Evolutionary conservation across 2,113 vertebrate genomes (phyloP).

Genomic region (Bungarus multicinctus): DNA sequence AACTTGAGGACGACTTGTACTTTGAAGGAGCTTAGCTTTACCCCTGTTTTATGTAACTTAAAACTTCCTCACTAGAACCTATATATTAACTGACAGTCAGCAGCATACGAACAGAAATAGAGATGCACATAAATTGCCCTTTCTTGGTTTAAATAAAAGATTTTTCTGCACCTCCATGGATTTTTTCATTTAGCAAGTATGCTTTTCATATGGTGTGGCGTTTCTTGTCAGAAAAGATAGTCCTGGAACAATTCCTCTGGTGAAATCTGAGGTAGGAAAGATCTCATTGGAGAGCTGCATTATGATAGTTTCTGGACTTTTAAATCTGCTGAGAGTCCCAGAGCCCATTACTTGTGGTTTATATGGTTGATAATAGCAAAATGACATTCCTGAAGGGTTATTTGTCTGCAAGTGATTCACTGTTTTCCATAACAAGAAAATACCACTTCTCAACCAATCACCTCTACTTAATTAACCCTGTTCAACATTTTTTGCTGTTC

Average conservation of each 20-base stretch:
- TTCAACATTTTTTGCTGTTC: not conserved
- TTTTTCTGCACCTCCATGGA: not conserved
- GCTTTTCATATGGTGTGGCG: not conserved
- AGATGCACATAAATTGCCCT: not conserved
- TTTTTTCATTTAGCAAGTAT: not conserved
- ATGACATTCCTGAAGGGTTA: not conserved
- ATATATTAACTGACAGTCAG: not conserved
- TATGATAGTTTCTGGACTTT: not conserved
- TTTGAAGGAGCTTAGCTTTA: not conserved
- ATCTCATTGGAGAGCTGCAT: not conserved
- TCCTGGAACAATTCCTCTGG: not conserved
- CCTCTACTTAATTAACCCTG: not conserved
- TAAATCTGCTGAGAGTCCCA: not conserved
- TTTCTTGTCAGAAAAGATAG: not conserved
- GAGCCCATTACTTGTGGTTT: not conserved
- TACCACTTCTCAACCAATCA: not conserved
- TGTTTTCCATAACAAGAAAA: not conserved
- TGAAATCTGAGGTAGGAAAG: not conserved
- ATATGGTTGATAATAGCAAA: not conserved
- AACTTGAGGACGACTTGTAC: not conserved
- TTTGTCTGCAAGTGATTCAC: not conserved
- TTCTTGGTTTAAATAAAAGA: not conserved
- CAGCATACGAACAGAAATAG: not conserved
- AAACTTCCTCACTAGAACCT: not conserved
- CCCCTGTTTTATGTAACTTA: not conserved